A percentile compares a stretch with the other conserved stretches of the same genome.
phyloP scores from a whole-genome alignment of 2,113 vertebrate genomes.

The Grallaria varia region DNA sequence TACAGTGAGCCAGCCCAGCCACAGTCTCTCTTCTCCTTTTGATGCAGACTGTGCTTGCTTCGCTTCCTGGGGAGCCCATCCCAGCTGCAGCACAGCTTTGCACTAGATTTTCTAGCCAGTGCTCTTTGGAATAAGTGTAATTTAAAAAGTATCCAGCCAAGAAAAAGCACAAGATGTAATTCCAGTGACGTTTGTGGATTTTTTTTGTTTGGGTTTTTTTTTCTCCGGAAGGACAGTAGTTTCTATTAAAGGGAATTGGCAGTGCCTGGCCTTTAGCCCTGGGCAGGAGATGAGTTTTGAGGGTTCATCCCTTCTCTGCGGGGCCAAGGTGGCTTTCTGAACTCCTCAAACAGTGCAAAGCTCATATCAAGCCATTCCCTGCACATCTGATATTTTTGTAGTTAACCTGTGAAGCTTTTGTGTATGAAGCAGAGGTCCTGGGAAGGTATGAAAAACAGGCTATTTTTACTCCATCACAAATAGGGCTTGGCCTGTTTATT shows the following conservation, averaged over 20 bases:
- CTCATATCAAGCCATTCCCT: neutral
- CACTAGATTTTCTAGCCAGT: neutral
- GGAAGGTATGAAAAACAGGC: slow-evolving; percentile 65
- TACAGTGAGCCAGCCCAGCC: neutral
- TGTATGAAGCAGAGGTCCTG: slow-evolving; percentile 34
- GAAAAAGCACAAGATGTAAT: slow-evolving; percentile 29
- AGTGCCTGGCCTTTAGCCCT: neutral
- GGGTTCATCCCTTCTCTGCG: rapidly evolving
- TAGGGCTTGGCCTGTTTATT: slow-evolving; percentile 65
- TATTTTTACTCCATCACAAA: slow-evolving; percentile 74
- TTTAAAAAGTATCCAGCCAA: slow-evolving; percentile 27
- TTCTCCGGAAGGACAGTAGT: neutral
- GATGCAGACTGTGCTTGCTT: neutral
- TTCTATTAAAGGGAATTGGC: slow-evolving; percentile 39
- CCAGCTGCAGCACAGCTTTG: neutral
- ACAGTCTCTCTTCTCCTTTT: neutral
- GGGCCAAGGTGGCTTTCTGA: neutral
- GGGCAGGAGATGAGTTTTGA: neutral
- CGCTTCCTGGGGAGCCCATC: neutral
- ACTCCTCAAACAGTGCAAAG: neutral
- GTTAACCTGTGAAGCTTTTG: slow-evolving; percentile 53
- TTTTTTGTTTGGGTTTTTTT: neutral
- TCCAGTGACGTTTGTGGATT: neutral
- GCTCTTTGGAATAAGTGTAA: neutral
- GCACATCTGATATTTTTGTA: neutral